phyloP scores from a whole-genome alignment of 2,888 invertebrate genomes.

The Oligia strigilis region DNA sequence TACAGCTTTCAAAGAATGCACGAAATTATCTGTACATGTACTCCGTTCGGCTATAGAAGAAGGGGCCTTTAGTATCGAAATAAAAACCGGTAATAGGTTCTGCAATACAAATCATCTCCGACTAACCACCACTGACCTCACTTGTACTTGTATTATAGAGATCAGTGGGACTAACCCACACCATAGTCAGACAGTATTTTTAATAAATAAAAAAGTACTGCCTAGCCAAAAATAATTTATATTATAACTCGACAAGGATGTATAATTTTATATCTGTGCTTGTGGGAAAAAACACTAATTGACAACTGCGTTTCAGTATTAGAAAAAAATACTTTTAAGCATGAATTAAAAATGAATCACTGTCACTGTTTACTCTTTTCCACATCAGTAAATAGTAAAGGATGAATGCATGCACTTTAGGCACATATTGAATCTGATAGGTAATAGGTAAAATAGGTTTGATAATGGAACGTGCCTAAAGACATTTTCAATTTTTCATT shows the following conservation, averaged over 20 bases:
- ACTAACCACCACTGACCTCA: too few relatives aligned
- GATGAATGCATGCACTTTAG: background rate
- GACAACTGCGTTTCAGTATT: conserved; percentile 26
- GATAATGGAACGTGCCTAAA: conserved; percentile 40
- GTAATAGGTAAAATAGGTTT: too few relatives aligned
- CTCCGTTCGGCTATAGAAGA: background rate
- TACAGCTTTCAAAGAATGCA: background rate
- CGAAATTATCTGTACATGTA: background rate
- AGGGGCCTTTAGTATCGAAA: background rate
- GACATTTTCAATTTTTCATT: conserved; percentile 29
- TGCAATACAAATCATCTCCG: background rate
- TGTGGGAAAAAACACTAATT: background rate
- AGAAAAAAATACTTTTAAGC: background rate
- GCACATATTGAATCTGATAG: background rate
- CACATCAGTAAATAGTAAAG: conserved; percentile 10
- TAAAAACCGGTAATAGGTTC: background rate
- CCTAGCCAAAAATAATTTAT: background rate
- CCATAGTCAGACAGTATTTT: background rate
- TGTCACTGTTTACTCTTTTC: conserved; percentile 15
- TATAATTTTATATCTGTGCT: conserved; percentile 15
- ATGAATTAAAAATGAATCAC: background rate
- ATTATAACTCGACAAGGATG: background rate
- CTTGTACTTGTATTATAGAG: too few relatives aligned
- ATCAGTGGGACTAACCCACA: too few relatives aligned
- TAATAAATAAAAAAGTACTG: too few relatives aligned